A percentile compares a stretch with the other conserved stretches of the same genome.
Conservation (phyloP, 2,888 invertebrate genomes). For the Ectropis crepuscularia region DNA sequence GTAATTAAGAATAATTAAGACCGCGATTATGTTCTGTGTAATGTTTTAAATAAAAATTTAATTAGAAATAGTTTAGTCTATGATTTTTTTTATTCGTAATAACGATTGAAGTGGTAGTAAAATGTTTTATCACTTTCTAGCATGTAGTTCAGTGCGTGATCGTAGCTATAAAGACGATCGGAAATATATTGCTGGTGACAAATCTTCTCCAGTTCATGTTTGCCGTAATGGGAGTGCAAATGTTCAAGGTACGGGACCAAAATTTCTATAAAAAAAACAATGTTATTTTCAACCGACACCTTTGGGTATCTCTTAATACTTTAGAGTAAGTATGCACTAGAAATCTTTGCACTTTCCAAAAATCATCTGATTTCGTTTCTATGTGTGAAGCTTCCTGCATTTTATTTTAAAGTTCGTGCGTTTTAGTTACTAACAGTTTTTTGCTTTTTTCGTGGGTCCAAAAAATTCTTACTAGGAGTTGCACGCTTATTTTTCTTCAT, state of each 20-base stretch:
- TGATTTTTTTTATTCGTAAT: too few species aligned
- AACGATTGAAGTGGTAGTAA: conserved; percentile 17
- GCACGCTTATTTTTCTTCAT: conserved; percentile 47
- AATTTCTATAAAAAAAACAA: conserved; percentile 32
- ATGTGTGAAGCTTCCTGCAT: conserved; percentile 61
- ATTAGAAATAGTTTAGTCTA: too few species aligned
- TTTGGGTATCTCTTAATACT: conserved; percentile 68
- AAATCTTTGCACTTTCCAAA: conserved; percentile 36
- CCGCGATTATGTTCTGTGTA: too few species aligned
- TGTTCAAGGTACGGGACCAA: conserved; percentile 96
- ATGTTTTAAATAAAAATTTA: too few species aligned
- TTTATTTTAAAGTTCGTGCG: conserved; percentile 34
- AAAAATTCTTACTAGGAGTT: conserved; percentile 71
- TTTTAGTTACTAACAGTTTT: conserved; percentile 65
- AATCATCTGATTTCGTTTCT: conserved; percentile 71
- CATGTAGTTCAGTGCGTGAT: conserved; percentile 99
- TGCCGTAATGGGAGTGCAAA: conserved; percentile 99
- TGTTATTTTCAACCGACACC: conserved; percentile 65
- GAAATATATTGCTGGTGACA: conserved; percentile 99
- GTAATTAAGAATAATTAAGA: too few species aligned
- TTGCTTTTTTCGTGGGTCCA: conserved; percentile 72
- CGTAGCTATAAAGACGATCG: conserved; percentile 99
- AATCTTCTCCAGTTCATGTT: conserved; percentile 99
- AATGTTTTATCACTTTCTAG: conserved; percentile 84
- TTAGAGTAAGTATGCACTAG: conserved; percentile 64